Evolutionary conservation across 2,888 invertebrate species (phyloP).

Genomic region (Drepanosiphum platanoidis): DNA sequence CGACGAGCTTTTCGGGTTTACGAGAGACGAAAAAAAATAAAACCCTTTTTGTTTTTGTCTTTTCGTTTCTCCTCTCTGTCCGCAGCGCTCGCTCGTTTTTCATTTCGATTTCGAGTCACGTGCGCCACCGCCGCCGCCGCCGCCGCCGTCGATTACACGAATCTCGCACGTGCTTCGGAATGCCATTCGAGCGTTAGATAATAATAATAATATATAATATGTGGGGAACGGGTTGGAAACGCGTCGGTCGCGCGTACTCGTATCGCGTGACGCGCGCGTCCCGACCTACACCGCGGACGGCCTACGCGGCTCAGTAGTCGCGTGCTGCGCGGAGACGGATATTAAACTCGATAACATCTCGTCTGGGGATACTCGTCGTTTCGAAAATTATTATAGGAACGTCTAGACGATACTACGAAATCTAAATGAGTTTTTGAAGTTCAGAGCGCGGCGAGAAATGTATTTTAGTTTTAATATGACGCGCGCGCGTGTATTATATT

Average conservation of each 20-base stretch:
- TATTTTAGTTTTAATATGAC: too few relatives aligned
- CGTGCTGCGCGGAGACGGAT: background rate
- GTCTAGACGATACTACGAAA: too few relatives aligned
- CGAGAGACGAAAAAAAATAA: background rate
- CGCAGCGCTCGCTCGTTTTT: background rate
- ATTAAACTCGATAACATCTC: too few relatives aligned
- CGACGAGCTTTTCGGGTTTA: background rate
- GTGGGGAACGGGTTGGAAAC: conserved; percentile 30
- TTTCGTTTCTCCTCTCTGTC: background rate
- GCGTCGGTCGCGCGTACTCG: background rate
- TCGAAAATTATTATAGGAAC: too few relatives aligned
- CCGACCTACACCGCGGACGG: background rate
- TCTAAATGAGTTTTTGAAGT: too few relatives aligned
- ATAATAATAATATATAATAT: background rate
- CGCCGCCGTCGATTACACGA: background rate
- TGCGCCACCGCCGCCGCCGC: background rate
- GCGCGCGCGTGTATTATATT: too few relatives aligned
- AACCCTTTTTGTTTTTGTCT: background rate
- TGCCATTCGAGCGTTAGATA: conserved; percentile 28
- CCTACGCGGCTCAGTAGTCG: background rate
- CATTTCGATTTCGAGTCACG: conserved; percentile 29
- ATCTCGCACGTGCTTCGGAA: conserved; percentile 47
- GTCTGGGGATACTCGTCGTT: too few relatives aligned
- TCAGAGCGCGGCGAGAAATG: too few relatives aligned
- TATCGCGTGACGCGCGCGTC: background rate